Conservation (phyloP, 2,888 invertebrate species). For the Empis stercorea region DNA sequence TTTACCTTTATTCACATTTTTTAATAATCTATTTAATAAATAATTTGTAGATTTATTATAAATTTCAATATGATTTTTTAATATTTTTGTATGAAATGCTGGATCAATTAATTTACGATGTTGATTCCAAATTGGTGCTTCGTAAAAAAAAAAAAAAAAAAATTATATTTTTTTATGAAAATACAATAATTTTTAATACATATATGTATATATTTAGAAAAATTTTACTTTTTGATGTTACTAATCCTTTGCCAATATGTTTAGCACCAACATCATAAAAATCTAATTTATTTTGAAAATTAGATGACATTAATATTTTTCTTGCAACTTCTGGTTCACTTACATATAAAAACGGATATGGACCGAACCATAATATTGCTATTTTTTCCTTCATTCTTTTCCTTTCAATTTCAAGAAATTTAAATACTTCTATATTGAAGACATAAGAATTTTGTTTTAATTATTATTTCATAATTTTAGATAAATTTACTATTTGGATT, state of each 20-base stretch:
- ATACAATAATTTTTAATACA: too few relatives aligned
- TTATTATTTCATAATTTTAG: neutral
- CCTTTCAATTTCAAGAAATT: too few relatives aligned
- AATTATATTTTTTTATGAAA: too few relatives aligned
- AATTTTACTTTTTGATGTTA: slow-evolving; percentile 28
- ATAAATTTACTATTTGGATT: neutral
- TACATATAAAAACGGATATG: slow-evolving; percentile 27
- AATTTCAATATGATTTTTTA: slow-evolving; percentile 26
- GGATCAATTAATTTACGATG: slow-evolving; percentile 33
- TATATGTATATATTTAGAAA: too few relatives aligned
- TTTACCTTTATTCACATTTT: too few relatives aligned
- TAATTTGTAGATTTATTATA: slow-evolving; percentile 26
- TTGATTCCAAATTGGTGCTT: slow-evolving; percentile 29
- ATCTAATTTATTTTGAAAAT: slow-evolving; percentile 30
- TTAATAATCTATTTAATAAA: slow-evolving; percentile 16
- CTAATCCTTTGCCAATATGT: slow-evolving; percentile 29
- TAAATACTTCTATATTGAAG: too few relatives aligned
- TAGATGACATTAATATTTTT: slow-evolving; percentile 26
- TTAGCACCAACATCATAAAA: slow-evolving; percentile 28
- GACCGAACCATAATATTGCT: slow-evolving; percentile 25
- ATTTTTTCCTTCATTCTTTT: too few relatives aligned
- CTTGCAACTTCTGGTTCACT: slow-evolving; percentile 28
- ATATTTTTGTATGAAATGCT: slow-evolving; percentile 26
- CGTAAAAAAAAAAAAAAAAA: too few relatives aligned
- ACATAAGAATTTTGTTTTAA: too few relatives aligned